These are phyloP conservation scores for Hydrocynus forskahlii DNA, from an alignment of 2,797 vertebrate genomes.

Conservation along the genomic window DNA sequence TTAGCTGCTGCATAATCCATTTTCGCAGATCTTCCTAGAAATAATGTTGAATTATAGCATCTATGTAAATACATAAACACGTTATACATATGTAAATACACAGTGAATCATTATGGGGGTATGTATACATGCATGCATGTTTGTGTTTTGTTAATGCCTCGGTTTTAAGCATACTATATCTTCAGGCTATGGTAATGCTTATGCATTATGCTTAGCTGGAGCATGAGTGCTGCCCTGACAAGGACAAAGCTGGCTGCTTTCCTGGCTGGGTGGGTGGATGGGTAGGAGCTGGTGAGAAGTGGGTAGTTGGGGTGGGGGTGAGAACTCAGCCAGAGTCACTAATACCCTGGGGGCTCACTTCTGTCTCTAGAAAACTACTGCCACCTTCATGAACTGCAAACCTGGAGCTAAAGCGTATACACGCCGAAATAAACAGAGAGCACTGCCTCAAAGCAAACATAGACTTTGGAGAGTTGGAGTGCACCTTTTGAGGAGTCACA, in stretches of 20 bases:
- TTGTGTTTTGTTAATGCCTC: slow-evolving; percentile 25
- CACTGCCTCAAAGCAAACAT: slow-evolving; percentile 30
- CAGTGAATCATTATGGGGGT: not conserved
- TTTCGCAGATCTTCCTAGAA: not conserved
- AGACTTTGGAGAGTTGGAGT: slow-evolving; percentile 9
- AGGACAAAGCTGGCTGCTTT: not conserved
- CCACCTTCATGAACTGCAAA: slow-evolving; percentile 25
- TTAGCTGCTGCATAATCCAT: not conserved
- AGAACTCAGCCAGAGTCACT: slow-evolving; percentile 25
- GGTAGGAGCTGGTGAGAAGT: not conserved
- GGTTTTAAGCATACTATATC: slow-evolving; percentile 17
- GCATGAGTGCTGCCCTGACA: slow-evolving; percentile 13
- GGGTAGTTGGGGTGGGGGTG: not conserved
- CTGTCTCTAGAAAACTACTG: slow-evolving; percentile 17
- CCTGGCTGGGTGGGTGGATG: not conserved
- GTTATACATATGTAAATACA: slow-evolving; percentile 6
- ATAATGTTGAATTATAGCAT: not conserved
- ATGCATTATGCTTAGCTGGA: slow-evolving; percentile 38
- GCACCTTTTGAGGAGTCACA: not conserved
- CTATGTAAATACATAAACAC: not conserved
- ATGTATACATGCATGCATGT: not conserved
- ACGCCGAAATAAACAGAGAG: slow-evolving; percentile 23
- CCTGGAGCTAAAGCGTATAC: slow-evolving; percentile 8
- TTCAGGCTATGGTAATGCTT: slow-evolving; percentile 37
- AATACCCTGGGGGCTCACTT: slow-evolving; percentile 7